Evolutionary conservation across 2,888 invertebrate species (phyloP), one percentile per base, ranked within the genome.

Genomic region (Oscheius sp.): DNA sequence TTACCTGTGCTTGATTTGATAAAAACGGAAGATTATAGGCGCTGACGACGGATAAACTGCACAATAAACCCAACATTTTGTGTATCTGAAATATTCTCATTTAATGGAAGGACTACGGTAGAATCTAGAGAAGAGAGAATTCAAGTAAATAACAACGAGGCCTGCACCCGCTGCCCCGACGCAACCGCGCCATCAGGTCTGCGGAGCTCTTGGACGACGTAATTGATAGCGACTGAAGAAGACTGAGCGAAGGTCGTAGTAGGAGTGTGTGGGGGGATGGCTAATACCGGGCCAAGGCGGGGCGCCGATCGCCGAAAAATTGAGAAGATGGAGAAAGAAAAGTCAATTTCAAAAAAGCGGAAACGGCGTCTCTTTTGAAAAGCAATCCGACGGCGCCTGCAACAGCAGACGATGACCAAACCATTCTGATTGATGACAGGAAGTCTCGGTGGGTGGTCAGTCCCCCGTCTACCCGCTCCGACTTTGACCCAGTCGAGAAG

Each of bases 21-120:
- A 66, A 52, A 52, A 52, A 66, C 2, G 66, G 66, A 21, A 66
- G 49, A 27, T 66, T 66, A 21, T 66, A 66, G 49, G 66, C 66
- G 18, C 35, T 29, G 52, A 66, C 66, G 25, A 43, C 45, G 18
- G 61, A 61, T 21, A 61, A 43, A 61, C 61, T 61, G 43, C 43
- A 64, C 18, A 64, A 46, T 46, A 64, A 46, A 49, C 23, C 49
- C 13, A 46, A 49, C 49, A 64, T 64, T 46, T 23, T 25, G 16
- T 49, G 49, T 3, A 55, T 25, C 21, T 25, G 21, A 55, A 55
- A 55, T 13, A 55, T 25, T 2, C 23, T 6, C 55, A 21, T 23
- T 25, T n/a, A n/a, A 35, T 3, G 35, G 9, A 35, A 9, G 35
- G 23, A 23, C 5, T 25, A 13, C 25, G 16, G 25, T 25, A 55